Evolutionary conservation across 2,797 vertebrate species (phyloP), one percentile per base, ranked within the genome.

Genomic region (Tolypeutes matacus): DNA sequence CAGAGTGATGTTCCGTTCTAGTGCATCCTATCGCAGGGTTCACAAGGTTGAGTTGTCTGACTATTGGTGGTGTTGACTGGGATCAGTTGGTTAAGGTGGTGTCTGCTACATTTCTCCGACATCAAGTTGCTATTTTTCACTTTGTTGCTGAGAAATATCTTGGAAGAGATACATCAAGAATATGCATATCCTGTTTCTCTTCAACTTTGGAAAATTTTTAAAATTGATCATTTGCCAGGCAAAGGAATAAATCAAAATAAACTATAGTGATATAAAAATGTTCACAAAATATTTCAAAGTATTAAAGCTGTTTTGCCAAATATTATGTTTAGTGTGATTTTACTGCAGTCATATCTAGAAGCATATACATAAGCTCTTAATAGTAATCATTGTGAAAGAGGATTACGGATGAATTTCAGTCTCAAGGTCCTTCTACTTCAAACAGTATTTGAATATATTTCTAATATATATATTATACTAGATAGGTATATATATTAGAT

Each of bases 221-320:
- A 94, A 94, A 88, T n/a, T 46, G 6, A 90, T 93, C 62, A 90
- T 46, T 94, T 92, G 6, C 13, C 53, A 91, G 67, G 27, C 18
- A 58, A 75, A 29, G 64, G 89, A 53, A 14, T 90, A 77, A 89
- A 84, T 78, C 62, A 89, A 88, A 72, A 77, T 58, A 76, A 80
- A 31, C 49, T 83, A 39, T 58, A 18, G 4, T 53, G 49, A 75
- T 70, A 34, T 84, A 46, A 31, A 80, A 72, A 20, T 36, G 60
- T 1, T 84, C 18, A 14, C 31, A 29, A 64, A 53, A 2, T 39
- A 75, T 70, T 91, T 72, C 9, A 82, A 72, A 29, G 84, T 53
- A 72, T 65, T 72, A 60, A 62, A 94, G 12, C 5, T 87, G 4
- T 84, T 83, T 64, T 42, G 53, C 25, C 53, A 91, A 67, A 51